Evolutionary conservation across 2,113 vertebrate genomes (phyloP).

Genomic region (Cisticola juncidis): DNA sequence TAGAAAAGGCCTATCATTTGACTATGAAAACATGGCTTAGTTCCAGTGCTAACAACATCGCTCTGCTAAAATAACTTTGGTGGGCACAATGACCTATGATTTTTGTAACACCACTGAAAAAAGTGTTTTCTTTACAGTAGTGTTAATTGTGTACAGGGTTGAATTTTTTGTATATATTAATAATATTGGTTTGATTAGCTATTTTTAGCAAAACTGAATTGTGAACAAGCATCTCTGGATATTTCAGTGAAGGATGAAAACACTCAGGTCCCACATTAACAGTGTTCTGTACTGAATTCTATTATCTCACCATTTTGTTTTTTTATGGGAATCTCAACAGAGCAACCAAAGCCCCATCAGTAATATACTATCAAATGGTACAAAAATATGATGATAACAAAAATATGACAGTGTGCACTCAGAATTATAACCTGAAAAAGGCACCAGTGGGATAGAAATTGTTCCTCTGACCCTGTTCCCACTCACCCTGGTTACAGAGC

Average conservation of each 20-base stretch:
- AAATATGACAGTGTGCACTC: not conserved
- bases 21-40: slow-evolving; percentile 61
- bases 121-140: not conserved
- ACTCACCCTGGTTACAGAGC: not conserved
- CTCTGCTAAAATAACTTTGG: slow-evolving; percentile 51
- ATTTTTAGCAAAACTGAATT: not conserved
- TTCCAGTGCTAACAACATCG: slow-evolving; percentile 38
- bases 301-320: not conserved
- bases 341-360: not conserved
- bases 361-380: not conserved
- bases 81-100: not conserved
- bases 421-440: not conserved
- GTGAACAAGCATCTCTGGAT: not conserved
- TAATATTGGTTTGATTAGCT: slow-evolving; percentile 10
- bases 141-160: not conserved
- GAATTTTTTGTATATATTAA: not conserved
- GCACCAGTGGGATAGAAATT: not conserved
- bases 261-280: not conserved
- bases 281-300: not conserved
- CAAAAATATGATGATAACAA: not conserved
- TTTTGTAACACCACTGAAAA: not conserved
- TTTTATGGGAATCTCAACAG: not conserved
- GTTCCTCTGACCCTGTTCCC: not conserved
- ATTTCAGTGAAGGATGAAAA: not conserved
- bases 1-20: slow-evolving; percentile 52